Base-by-base conservation (phyloP, 2,113 vertebrate species). In the Melanotaenia duboulayi region DNA sequence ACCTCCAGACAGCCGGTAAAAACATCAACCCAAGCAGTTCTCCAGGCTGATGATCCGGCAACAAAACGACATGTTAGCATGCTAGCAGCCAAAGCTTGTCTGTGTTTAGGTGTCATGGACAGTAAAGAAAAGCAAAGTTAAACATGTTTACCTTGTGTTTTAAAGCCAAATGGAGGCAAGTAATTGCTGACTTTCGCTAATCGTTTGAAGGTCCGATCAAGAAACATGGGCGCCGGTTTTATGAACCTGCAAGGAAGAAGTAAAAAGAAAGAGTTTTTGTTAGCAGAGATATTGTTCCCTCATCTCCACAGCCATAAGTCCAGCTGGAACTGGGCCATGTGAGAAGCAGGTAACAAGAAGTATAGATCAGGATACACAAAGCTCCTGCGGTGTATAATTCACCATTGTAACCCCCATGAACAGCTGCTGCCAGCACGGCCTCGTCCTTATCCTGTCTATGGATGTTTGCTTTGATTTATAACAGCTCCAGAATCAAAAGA, bases 91-190 rank as follows among this genome's bases (percentile, higher is more conserved):
- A 6, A 28, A 28, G 28, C 28, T 28, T 6, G 32, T 6, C 32
- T 35, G 5, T 35, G 32, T 35, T 35, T 35, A 35, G 4, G 8
- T 35, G 5, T 35, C 32, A 35, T 9, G 32, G 32, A 35, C 32
- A 35, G 32, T 35, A 57, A 19, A 56, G 28, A 55, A 19, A 13
- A 54, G 12, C 28, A 22, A 20, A 28, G 19, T 35, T 54, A 14
- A 82, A 60, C 35, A n/a, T n/a, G 35, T 80, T 90, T 92, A 95
- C 94, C 94, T 94, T 95, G 94, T 0, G 92, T 93, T 90, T 89
- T 95, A 77, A 95, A 89, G 65, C 94, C 94, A 63, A 95, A 95
- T 7, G 94, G 94, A 89, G 94, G 94, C 55, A 92, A 89, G 61
- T 88, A 93, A 71, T 67, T 87, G 83, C 6, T 87, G 84, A 94